Evolutionary conservation across 2,797 vertebrate species (phyloP).

Genomic region (Orientallactaga sibirica): DNA sequence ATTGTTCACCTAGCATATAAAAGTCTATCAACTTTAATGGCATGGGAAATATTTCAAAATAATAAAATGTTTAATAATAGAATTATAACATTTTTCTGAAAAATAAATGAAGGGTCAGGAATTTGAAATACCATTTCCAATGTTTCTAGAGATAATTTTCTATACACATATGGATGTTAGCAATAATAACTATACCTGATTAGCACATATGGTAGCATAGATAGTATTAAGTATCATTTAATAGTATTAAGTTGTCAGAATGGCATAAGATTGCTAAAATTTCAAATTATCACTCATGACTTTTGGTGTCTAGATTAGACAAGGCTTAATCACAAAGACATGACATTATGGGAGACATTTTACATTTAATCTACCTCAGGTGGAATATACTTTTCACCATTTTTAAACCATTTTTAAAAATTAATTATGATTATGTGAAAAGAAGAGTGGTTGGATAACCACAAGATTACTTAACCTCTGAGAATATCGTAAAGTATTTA

Average conservation of each 20-base stretch:
- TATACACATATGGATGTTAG: not conserved
- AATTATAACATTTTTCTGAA: not conserved
- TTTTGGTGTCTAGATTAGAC: too few species aligned
- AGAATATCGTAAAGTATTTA: not conserved
- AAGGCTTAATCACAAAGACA: too few species aligned
- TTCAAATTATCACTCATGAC: too few species aligned
- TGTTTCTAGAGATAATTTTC: not conserved
- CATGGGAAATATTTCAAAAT: not conserved
- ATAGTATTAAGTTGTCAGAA: too few species aligned
- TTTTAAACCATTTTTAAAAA: constrained; percentile 30
- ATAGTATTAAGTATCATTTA: too few species aligned
- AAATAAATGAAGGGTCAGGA: not conserved
- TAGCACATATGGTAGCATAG: too few species aligned
- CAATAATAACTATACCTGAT: not conserved
- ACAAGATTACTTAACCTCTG: not conserved
- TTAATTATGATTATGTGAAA: not conserved
- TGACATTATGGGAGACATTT: too few species aligned
- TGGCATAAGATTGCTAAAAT: too few species aligned
- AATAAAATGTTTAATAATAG: not conserved
- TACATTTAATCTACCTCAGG: too few species aligned
- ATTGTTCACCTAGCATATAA: not conserved
- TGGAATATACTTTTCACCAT: not conserved
- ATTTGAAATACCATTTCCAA: not conserved
- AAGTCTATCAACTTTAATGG: not conserved
- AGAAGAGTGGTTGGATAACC: not conserved